These are phyloP conservation scores for Pampusana beccarii DNA, from an alignment of 2,113 vertebrate genomes.

Conservation along the genomic window DNA sequence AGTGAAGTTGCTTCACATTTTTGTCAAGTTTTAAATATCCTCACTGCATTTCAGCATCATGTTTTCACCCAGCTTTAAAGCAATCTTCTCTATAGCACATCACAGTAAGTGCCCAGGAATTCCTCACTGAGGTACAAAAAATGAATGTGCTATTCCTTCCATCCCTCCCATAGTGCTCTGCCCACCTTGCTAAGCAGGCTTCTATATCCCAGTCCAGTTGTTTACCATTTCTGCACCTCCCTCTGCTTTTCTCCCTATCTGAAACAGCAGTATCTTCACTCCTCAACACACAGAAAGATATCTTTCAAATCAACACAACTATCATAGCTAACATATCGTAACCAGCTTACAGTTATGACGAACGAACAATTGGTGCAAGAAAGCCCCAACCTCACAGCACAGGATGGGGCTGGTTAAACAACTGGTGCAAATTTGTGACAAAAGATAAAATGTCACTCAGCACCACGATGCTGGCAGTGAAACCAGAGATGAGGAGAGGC, in stretches of 20 bases:
- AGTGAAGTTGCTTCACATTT: not conserved
- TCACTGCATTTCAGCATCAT: not conserved
- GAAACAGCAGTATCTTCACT: conserved; percentile 62
- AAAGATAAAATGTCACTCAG: conserved; percentile 54
- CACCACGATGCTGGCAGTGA: not conserved
- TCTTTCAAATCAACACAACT: not conserved
- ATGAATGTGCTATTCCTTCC: not conserved
- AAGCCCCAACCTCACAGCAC: not conserved
- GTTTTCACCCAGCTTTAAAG: not conserved
- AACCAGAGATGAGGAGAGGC: conserved; percentile 27
- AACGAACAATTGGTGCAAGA: not conserved
- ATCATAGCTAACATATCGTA: no score
- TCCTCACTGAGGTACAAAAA: not conserved
- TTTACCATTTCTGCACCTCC: not conserved
- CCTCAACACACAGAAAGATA: not conserved
- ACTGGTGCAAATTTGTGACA: conserved; percentile 2
- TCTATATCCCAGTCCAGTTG: not conserved
- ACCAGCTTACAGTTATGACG: not conserved
- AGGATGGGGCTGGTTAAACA: conserved; percentile 43
- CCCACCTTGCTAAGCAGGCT: not conserved
- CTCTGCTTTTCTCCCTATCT: not conserved
- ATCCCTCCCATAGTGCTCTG: not conserved
- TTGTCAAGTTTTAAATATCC: not conserved
- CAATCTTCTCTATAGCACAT: not conserved
- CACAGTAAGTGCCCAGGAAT: not conserved